These are phyloP conservation scores for Palaemon carinicauda DNA, from an alignment of 1,140 invertebrate species.

Conservation along the genomic window DNA sequence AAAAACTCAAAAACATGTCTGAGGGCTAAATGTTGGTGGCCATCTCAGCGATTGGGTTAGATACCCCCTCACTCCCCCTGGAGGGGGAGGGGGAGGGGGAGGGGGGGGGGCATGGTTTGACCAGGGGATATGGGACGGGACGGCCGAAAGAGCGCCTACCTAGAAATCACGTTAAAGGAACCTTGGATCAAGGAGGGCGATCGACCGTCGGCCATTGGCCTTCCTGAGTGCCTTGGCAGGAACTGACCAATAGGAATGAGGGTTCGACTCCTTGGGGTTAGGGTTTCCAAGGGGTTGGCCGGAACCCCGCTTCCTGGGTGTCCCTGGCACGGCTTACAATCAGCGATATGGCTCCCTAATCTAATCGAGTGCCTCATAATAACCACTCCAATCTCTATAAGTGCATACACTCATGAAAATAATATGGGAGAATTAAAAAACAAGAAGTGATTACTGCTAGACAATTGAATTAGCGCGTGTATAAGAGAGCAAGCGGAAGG, in stretches of 20 bases:
- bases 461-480: conserved; percentile 51
- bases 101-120: not conserved
- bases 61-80: too few species aligned
- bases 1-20: not conserved
- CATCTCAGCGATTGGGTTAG: conserved; percentile 30
- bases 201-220: conserved; percentile 38
- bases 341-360: conserved; percentile 57
- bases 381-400: conserved; percentile 60
- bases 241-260: conserved; percentile 44
- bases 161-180: conserved; percentile 47
- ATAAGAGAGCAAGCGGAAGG: conserved; percentile 28
- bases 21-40: conserved; percentile 27
- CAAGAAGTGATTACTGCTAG: conserved; percentile 50
- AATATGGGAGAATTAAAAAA: conserved; percentile 55
- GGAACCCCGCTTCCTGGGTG: not conserved
- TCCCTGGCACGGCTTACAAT: conserved; percentile 49
- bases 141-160: not conserved
- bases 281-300: conserved; percentile 7
- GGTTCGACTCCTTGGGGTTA: conserved; percentile 23
- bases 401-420: conserved; percentile 60
- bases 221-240: not conserved
- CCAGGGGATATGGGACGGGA: not conserved
- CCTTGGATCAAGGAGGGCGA: conserved; percentile 17
- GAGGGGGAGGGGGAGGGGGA: not conserved
- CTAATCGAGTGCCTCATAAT: conserved; percentile 58